These are phyloP conservation scores for Trichechus manatus DNA, from an alignment of 2,113 vertebrate genomes.

Conservation along the genomic window DNA sequence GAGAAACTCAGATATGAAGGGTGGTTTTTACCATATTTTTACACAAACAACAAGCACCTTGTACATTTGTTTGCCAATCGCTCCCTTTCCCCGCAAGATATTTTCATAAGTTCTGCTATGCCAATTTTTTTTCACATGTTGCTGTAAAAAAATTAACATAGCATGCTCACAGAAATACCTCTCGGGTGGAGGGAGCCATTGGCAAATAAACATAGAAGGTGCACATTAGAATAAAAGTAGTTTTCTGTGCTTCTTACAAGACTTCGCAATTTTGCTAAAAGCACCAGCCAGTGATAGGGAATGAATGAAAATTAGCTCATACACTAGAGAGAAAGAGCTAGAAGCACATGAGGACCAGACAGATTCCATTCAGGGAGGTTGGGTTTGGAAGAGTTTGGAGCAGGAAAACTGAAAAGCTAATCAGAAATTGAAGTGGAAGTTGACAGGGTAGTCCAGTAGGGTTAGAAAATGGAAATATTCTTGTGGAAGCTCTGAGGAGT, in stretches of 20 bases:
- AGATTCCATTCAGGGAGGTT: not conserved
- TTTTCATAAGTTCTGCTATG: too few relatives aligned
- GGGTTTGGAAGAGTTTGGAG: not conserved
- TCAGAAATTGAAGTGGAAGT: not conserved
- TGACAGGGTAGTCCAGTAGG: not conserved
- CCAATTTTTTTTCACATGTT: too few relatives aligned
- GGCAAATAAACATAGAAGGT: too few relatives aligned
- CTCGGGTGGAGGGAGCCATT: too few relatives aligned
- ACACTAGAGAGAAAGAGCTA: not conserved
- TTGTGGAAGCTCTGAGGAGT: not conserved
- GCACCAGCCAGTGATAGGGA: not conserved
- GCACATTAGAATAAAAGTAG: too few relatives aligned
- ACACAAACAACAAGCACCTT: too few relatives aligned
- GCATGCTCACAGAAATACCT: too few relatives aligned
- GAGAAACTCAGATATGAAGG: not conserved
- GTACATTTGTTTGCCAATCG: too few relatives aligned
- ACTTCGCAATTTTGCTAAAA: not conserved
- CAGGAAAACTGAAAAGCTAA: not conserved
- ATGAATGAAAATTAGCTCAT: not conserved
- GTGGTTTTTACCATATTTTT: too few relatives aligned
- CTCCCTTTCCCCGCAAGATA: too few relatives aligned
- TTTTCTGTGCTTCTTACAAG: not conserved
- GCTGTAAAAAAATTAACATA: too few relatives aligned
- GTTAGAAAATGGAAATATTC: not conserved
- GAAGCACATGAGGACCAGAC: not conserved